phyloP scores from a whole-genome alignment of 1,140 invertebrate genomes.

The Myzus persicae region DNA sequence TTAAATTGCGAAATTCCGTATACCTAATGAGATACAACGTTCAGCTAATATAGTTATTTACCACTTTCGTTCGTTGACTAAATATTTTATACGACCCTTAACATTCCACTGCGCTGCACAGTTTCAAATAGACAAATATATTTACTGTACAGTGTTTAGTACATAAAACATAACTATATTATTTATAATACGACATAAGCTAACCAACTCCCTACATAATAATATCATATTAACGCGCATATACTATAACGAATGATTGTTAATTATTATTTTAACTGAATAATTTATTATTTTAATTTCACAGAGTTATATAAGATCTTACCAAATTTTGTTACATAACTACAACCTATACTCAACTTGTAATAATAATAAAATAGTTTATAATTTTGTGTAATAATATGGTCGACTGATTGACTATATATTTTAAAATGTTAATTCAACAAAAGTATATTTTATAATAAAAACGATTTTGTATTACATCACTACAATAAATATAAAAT shows the following conservation, averaged over 20 bases:
- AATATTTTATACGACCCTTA: background rate
- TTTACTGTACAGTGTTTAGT: background rate
- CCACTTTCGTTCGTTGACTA: background rate
- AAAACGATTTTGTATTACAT: background rate
- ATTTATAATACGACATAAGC: background rate
- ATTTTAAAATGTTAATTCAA: background rate
- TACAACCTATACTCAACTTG: background rate
- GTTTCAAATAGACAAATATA: background rate
- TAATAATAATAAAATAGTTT: background rate
- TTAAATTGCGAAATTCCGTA: constrained; percentile 11
- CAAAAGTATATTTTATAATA: background rate
- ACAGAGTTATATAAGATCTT: too few species aligned
- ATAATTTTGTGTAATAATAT: background rate
- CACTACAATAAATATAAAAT: background rate
- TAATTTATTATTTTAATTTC: background rate
- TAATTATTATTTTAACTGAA: background rate
- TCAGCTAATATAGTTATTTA: constrained; percentile 9
- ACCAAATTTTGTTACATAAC: background rate
- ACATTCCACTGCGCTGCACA: background rate
- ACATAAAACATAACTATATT: background rate
- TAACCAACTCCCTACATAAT: background rate
- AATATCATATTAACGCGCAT: background rate
- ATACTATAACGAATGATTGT: background rate
- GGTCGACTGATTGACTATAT: background rate
- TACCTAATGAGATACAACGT: constrained; percentile 14